Evolutionary conservation across 2,113 vertebrate species (phyloP).

Genomic region (Laticauda colubrina): DNA sequence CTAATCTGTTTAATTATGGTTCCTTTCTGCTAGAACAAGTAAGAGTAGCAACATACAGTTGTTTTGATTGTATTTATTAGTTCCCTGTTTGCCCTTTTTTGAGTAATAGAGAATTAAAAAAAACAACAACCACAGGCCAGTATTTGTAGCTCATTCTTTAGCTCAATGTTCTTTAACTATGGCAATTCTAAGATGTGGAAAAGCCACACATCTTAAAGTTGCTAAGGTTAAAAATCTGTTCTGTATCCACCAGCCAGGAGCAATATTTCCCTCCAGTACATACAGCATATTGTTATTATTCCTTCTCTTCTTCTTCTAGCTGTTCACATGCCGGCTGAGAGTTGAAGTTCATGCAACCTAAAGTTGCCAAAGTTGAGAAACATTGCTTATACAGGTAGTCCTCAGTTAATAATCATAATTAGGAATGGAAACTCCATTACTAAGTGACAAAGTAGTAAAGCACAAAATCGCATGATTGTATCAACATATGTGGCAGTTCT

Average conservation of each 20-base stretch:
- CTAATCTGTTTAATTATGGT: neutral
- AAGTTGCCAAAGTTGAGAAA: neutral
- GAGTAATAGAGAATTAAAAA: neutral
- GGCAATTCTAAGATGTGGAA: neutral
- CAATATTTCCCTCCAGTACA: neutral
- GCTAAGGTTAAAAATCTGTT: neutral
- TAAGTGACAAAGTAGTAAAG: neutral
- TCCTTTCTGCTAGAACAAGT: neutral
- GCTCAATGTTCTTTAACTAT: neutral
- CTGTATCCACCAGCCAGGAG: neutral
- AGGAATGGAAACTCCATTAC: neutral
- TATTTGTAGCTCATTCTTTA: neutral
- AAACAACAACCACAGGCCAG: neutral
- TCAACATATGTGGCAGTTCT: neutral
- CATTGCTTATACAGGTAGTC: neutral
- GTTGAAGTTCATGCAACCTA: neutral
- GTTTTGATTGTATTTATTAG: neutral
- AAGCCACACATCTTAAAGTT: neutral
- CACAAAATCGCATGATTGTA: neutral
- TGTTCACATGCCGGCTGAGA: neutral
- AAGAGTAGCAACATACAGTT: neutral
- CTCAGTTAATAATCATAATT: neutral
- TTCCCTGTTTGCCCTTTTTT: neutral
- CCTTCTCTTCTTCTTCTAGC: neutral
- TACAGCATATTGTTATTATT: neutral